phyloP scores from a whole-genome alignment of 2,113 vertebrate genomes.

The Hemiprocne comata region DNA sequence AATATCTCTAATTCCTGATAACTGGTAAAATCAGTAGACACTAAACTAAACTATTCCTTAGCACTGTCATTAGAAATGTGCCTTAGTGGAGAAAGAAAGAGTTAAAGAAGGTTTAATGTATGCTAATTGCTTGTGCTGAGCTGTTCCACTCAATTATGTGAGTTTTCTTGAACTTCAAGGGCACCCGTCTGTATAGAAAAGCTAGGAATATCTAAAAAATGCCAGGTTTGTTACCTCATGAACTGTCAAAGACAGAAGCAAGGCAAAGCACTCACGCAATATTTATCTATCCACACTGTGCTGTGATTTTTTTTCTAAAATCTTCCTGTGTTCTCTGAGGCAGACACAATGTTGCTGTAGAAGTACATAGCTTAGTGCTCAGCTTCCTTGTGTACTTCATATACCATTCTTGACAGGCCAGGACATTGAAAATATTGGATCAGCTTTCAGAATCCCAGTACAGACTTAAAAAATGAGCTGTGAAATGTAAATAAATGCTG shows the following conservation, averaged over 20 bases:
- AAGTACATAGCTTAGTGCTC: background rate
- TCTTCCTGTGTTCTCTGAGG: background rate
- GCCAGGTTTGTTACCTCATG: background rate
- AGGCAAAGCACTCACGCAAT: background rate
- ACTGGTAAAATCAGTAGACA: background rate
- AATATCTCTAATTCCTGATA: background rate
- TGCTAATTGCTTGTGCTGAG: background rate
- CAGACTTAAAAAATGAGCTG: slow-evolving; percentile 1
- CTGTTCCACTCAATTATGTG: background rate
- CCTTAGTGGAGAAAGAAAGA: background rate
- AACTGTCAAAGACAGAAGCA: background rate
- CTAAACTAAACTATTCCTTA: background rate
- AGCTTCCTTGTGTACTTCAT: background rate
- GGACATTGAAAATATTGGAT: background rate
- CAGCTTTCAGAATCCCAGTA: background rate
- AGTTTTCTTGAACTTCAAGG: background rate
- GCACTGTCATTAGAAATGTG: background rate
- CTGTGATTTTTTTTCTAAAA: background rate
- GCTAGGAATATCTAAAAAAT: background rate
- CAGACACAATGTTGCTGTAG: background rate
- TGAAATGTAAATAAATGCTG: background rate
- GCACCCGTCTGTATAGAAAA: background rate
- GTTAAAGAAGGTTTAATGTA: background rate
- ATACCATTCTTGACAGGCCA: background rate
- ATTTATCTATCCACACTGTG: background rate